These are phyloP conservation scores for Drosophila watanabei DNA, from an alignment of 1,140 invertebrate genomes.

Conservation along the genomic window DNA sequence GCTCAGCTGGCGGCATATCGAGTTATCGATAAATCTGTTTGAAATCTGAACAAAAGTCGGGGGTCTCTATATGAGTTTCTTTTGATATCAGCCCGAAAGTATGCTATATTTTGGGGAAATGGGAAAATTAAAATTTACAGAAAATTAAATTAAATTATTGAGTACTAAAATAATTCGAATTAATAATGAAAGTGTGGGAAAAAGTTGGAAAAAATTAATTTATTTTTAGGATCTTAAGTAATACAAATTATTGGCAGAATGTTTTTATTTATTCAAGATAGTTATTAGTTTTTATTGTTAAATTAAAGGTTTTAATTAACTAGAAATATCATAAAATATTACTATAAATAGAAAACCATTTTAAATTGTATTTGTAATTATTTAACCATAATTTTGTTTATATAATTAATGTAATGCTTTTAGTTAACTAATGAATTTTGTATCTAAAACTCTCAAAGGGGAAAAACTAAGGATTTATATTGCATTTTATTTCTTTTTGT, in stretches of 20 bases:
- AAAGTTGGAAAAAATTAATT: background rate
- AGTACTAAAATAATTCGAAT: background rate
- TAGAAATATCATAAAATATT: too few species aligned
- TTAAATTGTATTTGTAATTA: too few species aligned
- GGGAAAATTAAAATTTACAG: background rate
- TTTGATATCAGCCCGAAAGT: background rate
- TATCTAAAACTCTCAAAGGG: too few species aligned
- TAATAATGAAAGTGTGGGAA: background rate
- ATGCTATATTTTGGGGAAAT: background rate
- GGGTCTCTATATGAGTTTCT: background rate
- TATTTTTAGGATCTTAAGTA: background rate
- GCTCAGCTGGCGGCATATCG: conserved; percentile 7
- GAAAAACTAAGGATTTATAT: too few species aligned
- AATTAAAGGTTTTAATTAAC: too few species aligned
- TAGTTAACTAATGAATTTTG: too few species aligned
- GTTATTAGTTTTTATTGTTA: too few species aligned
- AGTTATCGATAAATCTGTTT: conserved; percentile 44
- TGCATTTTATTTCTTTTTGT: too few species aligned
- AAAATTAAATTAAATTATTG: background rate
- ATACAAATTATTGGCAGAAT: background rate
- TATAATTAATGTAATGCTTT: too few species aligned
- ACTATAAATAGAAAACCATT: too few species aligned
- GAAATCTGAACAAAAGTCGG: background rate
- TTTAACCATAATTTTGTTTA: too few species aligned
- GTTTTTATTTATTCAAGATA: too few species aligned